Evolutionary conservation across 2,888 invertebrate genomes (phyloP).

Genomic region (Euphydryas editha): DNA sequence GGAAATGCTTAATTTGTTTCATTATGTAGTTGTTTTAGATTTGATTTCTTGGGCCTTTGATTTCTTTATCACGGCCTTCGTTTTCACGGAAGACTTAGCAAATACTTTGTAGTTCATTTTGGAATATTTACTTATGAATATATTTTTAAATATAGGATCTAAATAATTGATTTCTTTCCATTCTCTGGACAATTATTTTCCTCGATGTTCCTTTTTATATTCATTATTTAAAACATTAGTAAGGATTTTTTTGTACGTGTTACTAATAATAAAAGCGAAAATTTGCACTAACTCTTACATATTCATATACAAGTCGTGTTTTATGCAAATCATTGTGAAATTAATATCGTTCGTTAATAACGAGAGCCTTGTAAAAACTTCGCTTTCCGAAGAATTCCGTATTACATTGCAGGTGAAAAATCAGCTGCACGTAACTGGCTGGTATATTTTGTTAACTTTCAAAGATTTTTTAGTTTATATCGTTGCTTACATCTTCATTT

Average conservation of each 20-base stretch:
- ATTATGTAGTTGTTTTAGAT: no score
- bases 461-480: constrained; percentile 23
- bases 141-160: no score
- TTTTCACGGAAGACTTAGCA: no score
- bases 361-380: constrained; percentile 5
- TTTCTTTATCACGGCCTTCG: no score
- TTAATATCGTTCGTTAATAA: constrained; percentile 2
- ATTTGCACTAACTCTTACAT: neutral
- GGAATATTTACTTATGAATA: no score
- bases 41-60: no score
- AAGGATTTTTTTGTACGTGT: neutral
- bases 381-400: neutral
- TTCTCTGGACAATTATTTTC: neutral
- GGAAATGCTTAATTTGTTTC: neutral
- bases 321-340: constrained; percentile 24
- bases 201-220: neutral
- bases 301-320: constrained; percentile 17
- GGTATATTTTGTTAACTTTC: constrained; percentile 25
- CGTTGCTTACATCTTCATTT: constrained; percentile 13
- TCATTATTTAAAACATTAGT: neutral
- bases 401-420: constrained; percentile 22
- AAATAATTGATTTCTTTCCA: neutral
- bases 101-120: no score
- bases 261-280: neutral
- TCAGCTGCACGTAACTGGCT: constrained; percentile 10